Evolutionary conservation across 2,888 invertebrate species (phyloP), one percentile per base, ranked within the genome.

Genomic region (Acronicta psi): DNA sequence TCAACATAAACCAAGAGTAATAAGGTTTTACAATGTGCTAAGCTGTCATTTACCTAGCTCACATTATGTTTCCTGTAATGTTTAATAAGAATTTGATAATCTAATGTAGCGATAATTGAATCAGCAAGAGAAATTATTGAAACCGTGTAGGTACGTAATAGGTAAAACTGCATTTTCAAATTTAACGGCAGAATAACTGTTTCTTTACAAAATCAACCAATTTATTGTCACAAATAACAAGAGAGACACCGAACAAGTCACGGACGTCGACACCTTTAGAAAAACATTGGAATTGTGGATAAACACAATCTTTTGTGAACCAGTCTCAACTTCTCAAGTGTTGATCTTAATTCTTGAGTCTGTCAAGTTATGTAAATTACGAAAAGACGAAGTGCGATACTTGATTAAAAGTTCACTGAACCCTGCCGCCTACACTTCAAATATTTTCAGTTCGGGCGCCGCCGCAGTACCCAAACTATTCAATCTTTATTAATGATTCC

Each of bases 291-390:
- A 79, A 79, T 61, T 67, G 75, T 49, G 75, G 84, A 83, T 82
- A 86, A 81, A 85, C 77, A 88, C 80, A 82, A 84, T 81, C 74
- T 88, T 87, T 81, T 47, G 82, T 85, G 83, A 87, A 90, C 91
- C 83, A 80, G 88, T 87, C 88, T 86, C 73, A 84, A 88, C 86
- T 92, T 87, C 88, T 86, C 73, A 84, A 88, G 87, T 92, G 86
- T 91, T 87, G 88, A 83, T 90, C 77, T 90, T 88, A 77, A 83
- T 80, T 85, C 84, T 90, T 86, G 84, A 83, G 78, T 87, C 83
- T 89, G 91, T 90, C 90, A 85, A 89, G 91, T 93, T 94, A 94
- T 94, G 93, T 92, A 90, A 94, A 94, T 94, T 86, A 88, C 77
- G 83, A 83, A 84, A 87, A 90, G 84, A 86, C 82, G 73, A 77